Conservation (phyloP, 2,797 vertebrate genomes). For the Falco naumanni region DNA sequence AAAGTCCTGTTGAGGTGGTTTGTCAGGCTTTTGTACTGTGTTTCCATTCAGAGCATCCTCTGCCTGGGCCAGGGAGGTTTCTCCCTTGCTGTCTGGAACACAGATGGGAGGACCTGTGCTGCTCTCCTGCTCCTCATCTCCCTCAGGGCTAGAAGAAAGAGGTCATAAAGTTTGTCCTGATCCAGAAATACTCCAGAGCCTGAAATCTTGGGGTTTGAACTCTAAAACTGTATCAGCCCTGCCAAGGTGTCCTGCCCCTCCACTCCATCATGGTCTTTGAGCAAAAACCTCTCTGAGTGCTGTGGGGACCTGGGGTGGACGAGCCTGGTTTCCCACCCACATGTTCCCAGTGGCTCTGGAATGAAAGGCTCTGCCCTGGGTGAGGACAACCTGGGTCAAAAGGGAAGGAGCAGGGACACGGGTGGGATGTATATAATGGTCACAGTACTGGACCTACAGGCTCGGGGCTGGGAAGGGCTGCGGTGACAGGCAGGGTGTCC, state of each 20-base stretch:
- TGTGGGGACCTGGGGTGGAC: accelerated
- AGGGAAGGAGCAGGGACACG: background rate
- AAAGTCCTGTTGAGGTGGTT: background rate
- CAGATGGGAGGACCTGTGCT: background rate
- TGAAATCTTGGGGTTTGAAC: background rate
- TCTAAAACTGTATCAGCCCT: background rate
- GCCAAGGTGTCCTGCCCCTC: background rate
- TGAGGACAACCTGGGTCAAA: background rate
- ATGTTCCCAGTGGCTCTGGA: background rate
- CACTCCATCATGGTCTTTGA: background rate
- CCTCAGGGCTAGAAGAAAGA: background rate
- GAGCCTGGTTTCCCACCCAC: background rate
- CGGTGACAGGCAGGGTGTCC: background rate
- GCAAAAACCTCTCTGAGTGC: background rate
- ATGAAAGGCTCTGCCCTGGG: background rate
- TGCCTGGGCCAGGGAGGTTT: background rate
- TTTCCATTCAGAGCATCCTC: background rate
- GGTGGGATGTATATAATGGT: background rate
- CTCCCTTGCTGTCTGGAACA: background rate
- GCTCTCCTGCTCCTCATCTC: background rate
- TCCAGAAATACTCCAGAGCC: background rate
- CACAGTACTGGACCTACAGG: accelerated
- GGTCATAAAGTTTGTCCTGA: background rate
- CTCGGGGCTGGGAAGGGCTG: background rate
- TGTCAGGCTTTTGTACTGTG: background rate